Evolutionary conservation across 2,113 vertebrate genomes (phyloP), one percentile per base, ranked within the genome.

Genomic region (Macquaria ambigua): DNA sequence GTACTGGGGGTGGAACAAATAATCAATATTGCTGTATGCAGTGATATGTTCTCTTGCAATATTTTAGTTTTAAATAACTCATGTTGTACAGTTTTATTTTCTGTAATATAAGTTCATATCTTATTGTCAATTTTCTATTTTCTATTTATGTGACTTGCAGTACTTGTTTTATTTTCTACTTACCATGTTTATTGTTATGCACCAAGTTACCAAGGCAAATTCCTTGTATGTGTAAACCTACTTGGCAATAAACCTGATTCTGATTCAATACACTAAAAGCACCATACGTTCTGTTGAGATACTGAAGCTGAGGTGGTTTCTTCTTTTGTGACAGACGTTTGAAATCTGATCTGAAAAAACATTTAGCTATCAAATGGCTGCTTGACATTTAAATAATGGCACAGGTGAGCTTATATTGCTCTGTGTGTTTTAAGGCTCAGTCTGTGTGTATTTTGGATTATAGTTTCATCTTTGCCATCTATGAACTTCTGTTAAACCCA

Each of bases 331-430:
- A 1, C 82, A 18, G 69, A 23, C 12, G 14, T 34, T 34, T 66
- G 4, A 53, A 31, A 31, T 31, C 28, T 31, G 28, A 31, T 31
- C 28, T 31, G 28, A 31, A 31, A 31, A 31, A 31, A 31, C 28
- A 41, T 7, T 34, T 0, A 41, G 61, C 16, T 8, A 2, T 62
- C 50, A 31, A 69, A 59, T 14, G 16, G 3, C 59, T 23, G 31
- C 68, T 64, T 73, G 34, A 63, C 75, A 25, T 81, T 82, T 31
- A 73, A 50, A 59, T 25, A 21, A 34, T 15, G 64, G 28, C 3
- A 3, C n/a, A 8, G 69, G 2, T 25, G 41, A 6, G 18, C 6
- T 39, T 3, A 1, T 62, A 2, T 46, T 12, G n/a, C 11, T 66
- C 1, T 46, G n/a, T 74, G 46, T 69, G 70, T 61, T 23, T 62